Evolutionary conservation across 1,140 invertebrate species (phyloP), one percentile per base, ranked within the genome.

Genomic region (Macrotrachela quadricornifera): DNA sequence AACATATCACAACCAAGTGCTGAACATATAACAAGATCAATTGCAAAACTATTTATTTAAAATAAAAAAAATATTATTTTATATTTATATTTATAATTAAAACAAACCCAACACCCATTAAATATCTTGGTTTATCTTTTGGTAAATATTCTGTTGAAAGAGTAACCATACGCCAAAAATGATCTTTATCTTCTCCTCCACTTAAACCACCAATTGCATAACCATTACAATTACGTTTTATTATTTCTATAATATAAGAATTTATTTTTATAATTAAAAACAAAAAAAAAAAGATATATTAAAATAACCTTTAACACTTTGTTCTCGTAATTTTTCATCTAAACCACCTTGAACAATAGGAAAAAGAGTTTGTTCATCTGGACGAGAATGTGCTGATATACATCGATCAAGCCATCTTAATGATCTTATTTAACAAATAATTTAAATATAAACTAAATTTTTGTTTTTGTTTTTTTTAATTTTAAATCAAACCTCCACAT

Each of bases 1-100:
- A 85, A 99, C 88, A 96, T 95, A 72, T 99, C 92, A 57, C 84
- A 79, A 41, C 91, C 92, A 13, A 97, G 73, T n/a, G 91, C 86
- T 54, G 79, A 79, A 73, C 90, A 96, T 11, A 97, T 78, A n/a
- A 99, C 83, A 54, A 97, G 71, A 73, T 99, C 91, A 16, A 81
- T 77, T n/a, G 88, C 82, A 72, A 91, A 75, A n/a, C 71, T 72
- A 49, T 54, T 59, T 17, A 51, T 43, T 46, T 43, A 16, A 53
- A 37, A n/a, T 48, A 37, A 49, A 56, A 18, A 17, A 43, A n/a
- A 36, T 57, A 37, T 39, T 56, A 55, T 55, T 12, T 43, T 39
- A 51, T 6, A 14, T 51, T 15, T 48, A 36, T 48, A 10, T n/a
- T n/a, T n/a, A n/a, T n/a, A n/a, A n/a, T n/a, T n/a, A n/a, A 10